Conservation (phyloP, 2,797 vertebrate genomes). For the Erethizon dorsatum region DNA sequence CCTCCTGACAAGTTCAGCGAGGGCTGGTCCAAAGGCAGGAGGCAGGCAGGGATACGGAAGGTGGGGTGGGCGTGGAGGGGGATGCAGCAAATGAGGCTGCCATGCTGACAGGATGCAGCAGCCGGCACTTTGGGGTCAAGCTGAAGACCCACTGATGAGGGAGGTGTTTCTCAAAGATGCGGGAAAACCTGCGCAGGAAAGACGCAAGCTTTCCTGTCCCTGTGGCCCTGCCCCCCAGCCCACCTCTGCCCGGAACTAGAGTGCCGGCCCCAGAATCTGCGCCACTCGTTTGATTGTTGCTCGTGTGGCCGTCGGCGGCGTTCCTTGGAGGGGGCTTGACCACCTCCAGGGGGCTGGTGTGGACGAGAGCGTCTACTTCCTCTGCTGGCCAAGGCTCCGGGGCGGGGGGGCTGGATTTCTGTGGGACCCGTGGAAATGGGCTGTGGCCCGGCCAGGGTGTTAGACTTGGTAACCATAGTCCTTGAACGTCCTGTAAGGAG, state of each 20-base stretch:
- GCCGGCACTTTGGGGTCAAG: background rate
- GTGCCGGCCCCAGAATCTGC: background rate
- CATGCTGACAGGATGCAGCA: background rate
- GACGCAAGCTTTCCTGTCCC: background rate
- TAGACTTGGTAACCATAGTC: background rate
- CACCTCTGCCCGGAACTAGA: background rate
- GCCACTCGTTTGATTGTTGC: background rate
- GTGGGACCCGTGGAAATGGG: background rate
- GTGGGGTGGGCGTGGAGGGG: background rate
- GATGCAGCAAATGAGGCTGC: background rate
- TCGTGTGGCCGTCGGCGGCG: rapidly evolving
- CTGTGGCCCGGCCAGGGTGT: background rate
- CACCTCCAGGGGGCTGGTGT: background rate
- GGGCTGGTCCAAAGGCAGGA: background rate
- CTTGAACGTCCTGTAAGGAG: rapidly evolving
- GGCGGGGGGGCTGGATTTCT: background rate
- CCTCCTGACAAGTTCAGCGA: background rate
- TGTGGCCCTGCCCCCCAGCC: background rate
- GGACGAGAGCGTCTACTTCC: background rate
- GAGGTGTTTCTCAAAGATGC: background rate
- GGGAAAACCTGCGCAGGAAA: background rate
- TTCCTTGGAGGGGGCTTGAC: background rate
- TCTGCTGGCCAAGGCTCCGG: background rate
- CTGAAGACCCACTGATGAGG: background rate
- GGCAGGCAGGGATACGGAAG: background rate